A percentile compares a stretch with the other conserved stretches of the same genome.
Evolutionary conservation across 2,113 vertebrate species (phyloP).

Genomic region (Labeo rohita): DNA sequence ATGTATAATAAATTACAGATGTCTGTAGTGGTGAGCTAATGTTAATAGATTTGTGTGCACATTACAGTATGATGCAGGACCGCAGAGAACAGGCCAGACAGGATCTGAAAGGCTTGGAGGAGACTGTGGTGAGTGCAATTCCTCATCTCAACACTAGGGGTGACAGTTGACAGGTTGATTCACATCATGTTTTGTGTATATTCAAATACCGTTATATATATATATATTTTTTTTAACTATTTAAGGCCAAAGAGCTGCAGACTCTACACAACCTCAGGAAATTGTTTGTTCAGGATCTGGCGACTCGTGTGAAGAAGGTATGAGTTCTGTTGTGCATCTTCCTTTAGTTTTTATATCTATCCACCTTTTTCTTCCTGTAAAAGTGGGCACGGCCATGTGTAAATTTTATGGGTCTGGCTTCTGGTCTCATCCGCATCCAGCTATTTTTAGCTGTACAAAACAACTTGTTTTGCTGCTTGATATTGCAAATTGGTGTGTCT

Average conservation of each 20-base stretch:
- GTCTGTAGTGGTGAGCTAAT: not conserved
- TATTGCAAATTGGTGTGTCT: too few species aligned
- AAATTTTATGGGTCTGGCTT: too few species aligned
- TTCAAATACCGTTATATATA: not conserved
- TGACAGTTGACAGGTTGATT: not conserved
- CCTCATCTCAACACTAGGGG: not conserved
- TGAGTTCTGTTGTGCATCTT: not conserved
- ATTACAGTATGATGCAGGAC: conserved; percentile 92
- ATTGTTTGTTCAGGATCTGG: conserved; percentile 95
- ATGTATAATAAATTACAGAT: not conserved
- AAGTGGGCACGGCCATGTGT: too few species aligned
- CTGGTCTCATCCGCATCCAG: too few species aligned
- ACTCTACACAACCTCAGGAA: conserved; percentile 96
- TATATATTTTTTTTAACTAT: conserved; percentile 20
- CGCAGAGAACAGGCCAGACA: conserved; percentile 94
- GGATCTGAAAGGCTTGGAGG: conserved; percentile 96
- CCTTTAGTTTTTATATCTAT: not conserved
- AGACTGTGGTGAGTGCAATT: conserved; percentile 90
- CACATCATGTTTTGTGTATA: not conserved
- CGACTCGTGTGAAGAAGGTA: conserved; percentile 98
- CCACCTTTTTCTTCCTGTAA: too few species aligned
- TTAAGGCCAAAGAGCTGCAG: conserved; percentile 95
- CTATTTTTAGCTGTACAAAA: too few species aligned
- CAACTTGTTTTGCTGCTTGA: too few species aligned
- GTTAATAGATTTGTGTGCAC: not conserved